Conservation (phyloP, 2,888 invertebrate genomes). For the Lycaena phlaeas region DNA sequence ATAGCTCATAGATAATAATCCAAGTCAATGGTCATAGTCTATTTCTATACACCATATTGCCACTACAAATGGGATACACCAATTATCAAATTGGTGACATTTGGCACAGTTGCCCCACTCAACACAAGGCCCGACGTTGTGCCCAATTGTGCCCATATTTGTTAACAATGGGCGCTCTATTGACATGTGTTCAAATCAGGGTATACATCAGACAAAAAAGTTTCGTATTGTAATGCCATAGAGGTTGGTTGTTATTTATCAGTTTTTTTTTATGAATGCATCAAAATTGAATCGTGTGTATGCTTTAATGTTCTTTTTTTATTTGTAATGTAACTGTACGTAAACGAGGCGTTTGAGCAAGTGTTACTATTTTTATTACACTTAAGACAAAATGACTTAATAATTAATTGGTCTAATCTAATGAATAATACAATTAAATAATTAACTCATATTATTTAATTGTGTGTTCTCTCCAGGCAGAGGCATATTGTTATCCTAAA, state of each 20-base stretch:
- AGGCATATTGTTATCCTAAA: too few relatives aligned
- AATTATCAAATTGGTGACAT: slow-evolving; percentile 63
- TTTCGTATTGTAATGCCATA: neutral
- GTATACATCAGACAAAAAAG: neutral
- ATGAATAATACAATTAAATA: too few relatives aligned
- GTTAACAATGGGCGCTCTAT: slow-evolving; percentile 57
- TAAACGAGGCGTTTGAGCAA: neutral
- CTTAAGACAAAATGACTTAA: neutral
- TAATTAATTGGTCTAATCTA: too few relatives aligned
- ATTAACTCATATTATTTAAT: too few relatives aligned
- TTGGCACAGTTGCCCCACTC: slow-evolving; percentile 51
- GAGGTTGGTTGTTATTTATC: neutral
- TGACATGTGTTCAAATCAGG: slow-evolving; percentile 48
- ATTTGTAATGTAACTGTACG: neutral
- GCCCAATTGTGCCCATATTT: slow-evolving; percentile 63
- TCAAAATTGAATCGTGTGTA: neutral
- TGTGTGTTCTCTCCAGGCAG: too few relatives aligned
- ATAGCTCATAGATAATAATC: too few relatives aligned
- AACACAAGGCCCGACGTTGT: slow-evolving; percentile 63
- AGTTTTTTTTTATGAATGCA: neutral
- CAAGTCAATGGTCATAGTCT: slow-evolving; percentile 7
- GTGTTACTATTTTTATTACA: neutral
- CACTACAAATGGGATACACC: slow-evolving; percentile 37
- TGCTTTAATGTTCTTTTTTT: neutral
- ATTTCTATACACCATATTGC: slow-evolving; percentile 30